phyloP scores from a whole-genome alignment of 2,797 vertebrate genomes.

The Microtus agrestis region DNA sequence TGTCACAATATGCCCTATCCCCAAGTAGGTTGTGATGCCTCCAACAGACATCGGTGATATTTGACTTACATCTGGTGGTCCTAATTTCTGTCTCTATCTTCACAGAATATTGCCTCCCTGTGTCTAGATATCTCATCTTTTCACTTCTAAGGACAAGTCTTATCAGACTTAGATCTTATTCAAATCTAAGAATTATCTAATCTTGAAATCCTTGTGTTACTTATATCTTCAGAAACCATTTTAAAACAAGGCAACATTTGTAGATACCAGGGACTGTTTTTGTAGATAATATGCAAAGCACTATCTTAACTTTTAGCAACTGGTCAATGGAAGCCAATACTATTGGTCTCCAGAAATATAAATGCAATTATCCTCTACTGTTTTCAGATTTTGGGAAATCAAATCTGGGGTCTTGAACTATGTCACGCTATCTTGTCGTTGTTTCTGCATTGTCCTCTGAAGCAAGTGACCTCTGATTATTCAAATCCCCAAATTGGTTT shows the following conservation, averaged over 20 bases:
- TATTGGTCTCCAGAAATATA: background rate
- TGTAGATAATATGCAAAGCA: background rate
- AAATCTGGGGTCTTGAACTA: background rate
- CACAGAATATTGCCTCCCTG: background rate
- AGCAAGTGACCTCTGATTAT: background rate
- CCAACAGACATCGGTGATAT: no score
- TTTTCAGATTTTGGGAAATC: background rate
- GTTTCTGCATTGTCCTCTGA: background rate
- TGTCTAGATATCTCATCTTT: background rate
- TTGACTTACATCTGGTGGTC: background rate
- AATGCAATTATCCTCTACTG: background rate
- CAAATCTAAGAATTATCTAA: background rate
- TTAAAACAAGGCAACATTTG: background rate
- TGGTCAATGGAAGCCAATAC: background rate
- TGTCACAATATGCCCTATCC: accelerated
- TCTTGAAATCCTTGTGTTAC: background rate
- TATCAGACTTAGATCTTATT: background rate
- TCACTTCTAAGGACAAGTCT: background rate
- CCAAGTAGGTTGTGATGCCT: background rate
- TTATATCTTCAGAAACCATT: background rate
- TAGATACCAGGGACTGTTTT: background rate
- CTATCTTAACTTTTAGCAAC: background rate
- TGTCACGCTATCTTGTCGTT: background rate
- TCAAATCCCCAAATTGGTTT: background rate
- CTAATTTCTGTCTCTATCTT: background rate